phyloP scores from a whole-genome alignment of 2,113 vertebrate species.

The Amphiprion ocellaris region DNA sequence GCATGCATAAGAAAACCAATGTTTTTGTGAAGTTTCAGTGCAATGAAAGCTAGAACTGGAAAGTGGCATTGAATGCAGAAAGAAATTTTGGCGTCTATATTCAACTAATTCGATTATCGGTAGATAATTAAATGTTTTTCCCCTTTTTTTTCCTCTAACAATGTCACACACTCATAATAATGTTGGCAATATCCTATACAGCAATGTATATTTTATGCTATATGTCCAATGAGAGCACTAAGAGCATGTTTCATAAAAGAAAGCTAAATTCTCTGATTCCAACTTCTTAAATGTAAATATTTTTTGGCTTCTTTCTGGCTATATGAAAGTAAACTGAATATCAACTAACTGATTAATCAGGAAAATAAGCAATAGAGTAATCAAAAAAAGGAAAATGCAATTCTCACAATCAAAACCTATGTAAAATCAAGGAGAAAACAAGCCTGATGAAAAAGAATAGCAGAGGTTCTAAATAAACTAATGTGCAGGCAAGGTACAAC shows the following conservation, averaged over 20 bases:
- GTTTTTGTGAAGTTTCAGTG: slow-evolving; percentile 6
- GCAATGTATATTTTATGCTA: neutral
- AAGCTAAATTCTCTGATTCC: no score
- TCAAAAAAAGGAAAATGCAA: no score
- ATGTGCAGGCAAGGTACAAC: neutral
- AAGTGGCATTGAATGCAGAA: neutral
- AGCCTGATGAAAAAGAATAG: neutral
- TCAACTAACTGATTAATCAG: no score
- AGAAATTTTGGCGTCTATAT: neutral
- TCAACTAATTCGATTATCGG: neutral
- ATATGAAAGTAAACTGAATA: no score
- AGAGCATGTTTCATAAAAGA: neutral
- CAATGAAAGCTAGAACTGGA: neutral
- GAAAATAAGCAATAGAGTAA: no score
- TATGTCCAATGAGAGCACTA: neutral
- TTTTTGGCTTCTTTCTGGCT: no score
- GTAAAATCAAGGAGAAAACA: neutral
- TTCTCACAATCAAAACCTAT: neutral
- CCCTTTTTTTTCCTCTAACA: neutral
- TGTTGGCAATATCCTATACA: neutral
- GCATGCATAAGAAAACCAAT: slow-evolving; percentile 5
- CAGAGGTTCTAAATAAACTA: slow-evolving; percentile 4
- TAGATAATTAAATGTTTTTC: no score
- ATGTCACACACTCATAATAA: neutral
- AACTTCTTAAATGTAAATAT: neutral